phyloP scores from a whole-genome alignment of 1,140 invertebrate genomes.

The Drosophila setifemur region DNA sequence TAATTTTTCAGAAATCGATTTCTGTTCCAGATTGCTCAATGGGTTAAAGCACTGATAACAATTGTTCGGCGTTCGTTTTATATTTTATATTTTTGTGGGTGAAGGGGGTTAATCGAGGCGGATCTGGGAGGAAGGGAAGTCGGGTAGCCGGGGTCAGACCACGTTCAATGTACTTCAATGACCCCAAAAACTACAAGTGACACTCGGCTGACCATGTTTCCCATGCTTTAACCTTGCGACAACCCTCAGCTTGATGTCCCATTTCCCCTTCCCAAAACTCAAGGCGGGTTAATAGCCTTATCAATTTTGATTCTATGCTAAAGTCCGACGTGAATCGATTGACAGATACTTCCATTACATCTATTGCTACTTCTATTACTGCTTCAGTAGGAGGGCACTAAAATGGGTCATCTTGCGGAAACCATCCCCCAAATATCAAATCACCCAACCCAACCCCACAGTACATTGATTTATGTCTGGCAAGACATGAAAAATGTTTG shows the following conservation, averaged over 20 bases:
- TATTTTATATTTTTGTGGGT: no score
- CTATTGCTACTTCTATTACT: neutral
- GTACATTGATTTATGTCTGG: conserved; percentile 33
- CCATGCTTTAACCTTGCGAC: conserved; percentile 31
- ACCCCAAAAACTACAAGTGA: conserved; percentile 15
- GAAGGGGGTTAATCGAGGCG: conserved; percentile 6
- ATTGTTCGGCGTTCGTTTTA: neutral
- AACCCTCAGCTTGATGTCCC: conserved; percentile 16
- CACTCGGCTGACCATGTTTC: conserved; percentile 24
- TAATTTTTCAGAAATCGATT: conserved; percentile 6
- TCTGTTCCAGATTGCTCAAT: conserved; percentile 17
- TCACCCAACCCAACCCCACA: neutral
- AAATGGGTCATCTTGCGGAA: conserved; percentile 13
- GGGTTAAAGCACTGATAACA: conserved; percentile 26
- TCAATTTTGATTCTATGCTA: conserved; percentile 44
- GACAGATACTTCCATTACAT: conserved; percentile 11
- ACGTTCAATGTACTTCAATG: conserved; percentile 42
- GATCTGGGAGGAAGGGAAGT: neutral
- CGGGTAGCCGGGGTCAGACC: conserved; percentile 11
- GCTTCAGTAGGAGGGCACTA: neutral
- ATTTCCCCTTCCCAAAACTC: no score
- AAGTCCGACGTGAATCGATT: conserved; percentile 13
- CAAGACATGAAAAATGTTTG: conserved; percentile 34
- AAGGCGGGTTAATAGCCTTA: conserved; percentile 59
- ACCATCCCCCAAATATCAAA: neutral